Conservation (phyloP, 2,113 vertebrate species). For the Spea multiplicata region DNA sequence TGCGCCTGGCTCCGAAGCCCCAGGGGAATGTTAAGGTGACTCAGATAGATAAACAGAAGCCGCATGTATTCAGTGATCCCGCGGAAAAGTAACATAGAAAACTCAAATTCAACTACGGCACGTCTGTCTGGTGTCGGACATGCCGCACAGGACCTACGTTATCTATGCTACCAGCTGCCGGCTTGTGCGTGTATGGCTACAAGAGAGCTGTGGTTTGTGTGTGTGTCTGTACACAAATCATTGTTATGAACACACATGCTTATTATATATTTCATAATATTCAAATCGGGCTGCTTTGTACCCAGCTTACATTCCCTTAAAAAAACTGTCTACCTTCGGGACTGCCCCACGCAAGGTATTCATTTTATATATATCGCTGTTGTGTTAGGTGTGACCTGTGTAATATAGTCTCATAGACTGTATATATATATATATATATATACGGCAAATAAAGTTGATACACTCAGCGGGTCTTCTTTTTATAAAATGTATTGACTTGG, state of each 20-base stretch:
- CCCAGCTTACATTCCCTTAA: not conserved
- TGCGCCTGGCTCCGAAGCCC: constrained; percentile 18
- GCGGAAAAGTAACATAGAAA: constrained; percentile 14
- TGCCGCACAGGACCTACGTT: not conserved
- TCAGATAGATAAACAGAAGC: constrained; percentile 14
- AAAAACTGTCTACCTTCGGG: too few relatives aligned
- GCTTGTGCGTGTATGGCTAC: not conserved
- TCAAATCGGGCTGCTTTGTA: constrained; percentile 16
- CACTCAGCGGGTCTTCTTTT: too few relatives aligned
- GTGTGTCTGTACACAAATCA: constrained; percentile 8
- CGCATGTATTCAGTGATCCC: constrained; percentile 25
- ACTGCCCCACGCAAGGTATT: too few relatives aligned
- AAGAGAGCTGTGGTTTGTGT: constrained; percentile 3
- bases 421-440: too few relatives aligned
- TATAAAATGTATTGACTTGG: too few relatives aligned
- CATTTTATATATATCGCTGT: too few relatives aligned
- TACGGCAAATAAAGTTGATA: too few relatives aligned
- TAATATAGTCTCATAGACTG: too few relatives aligned
- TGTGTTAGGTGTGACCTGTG: too few relatives aligned
- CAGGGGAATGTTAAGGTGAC: constrained; percentile 5
- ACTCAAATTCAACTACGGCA: too few relatives aligned
- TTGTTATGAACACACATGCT: not conserved
- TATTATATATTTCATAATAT: constrained; percentile 34
- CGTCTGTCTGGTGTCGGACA: not conserved
- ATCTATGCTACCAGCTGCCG: constrained; percentile 1